These are phyloP conservation scores for Portunus trituberculatus DNA, from an alignment of 1,140 invertebrate genomes.

Conservation along the genomic window DNA sequence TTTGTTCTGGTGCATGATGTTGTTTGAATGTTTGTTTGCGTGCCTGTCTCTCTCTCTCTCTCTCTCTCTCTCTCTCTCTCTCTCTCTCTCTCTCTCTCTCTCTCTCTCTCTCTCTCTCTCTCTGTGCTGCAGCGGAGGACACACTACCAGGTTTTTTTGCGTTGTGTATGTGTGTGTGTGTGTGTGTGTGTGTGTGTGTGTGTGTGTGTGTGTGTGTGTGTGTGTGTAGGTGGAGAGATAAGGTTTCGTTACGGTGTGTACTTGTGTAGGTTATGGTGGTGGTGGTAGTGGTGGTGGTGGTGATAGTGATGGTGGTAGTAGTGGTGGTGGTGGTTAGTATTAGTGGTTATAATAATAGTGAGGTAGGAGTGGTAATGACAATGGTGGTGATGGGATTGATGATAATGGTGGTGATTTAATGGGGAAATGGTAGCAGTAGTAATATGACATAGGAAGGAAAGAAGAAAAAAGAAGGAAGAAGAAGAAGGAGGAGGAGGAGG, in stretches of 20 bases:
- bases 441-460: background rate
- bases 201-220: constrained; percentile 22
- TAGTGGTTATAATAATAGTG: background rate
- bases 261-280: background rate
- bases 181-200: constrained; percentile 11
- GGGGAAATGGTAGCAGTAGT: background rate
- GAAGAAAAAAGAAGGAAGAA: background rate
- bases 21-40: background rate
- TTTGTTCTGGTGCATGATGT: background rate
- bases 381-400: background rate
- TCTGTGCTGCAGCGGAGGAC: background rate
- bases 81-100: background rate
- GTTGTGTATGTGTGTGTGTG: background rate
- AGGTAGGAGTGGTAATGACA: background rate
- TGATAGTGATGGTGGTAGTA: background rate
- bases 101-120: constrained; percentile 29
- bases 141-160: background rate
- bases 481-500: background rate
- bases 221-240: background rate
- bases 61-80: too few species aligned
- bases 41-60: background rate
- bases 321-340: background rate
- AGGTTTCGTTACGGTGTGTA: background rate
- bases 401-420: constrained; percentile 34
- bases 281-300: constrained; percentile 1